phyloP scores from a whole-genome alignment of 2,888 invertebrate genomes.

The Ctena decussata region DNA sequence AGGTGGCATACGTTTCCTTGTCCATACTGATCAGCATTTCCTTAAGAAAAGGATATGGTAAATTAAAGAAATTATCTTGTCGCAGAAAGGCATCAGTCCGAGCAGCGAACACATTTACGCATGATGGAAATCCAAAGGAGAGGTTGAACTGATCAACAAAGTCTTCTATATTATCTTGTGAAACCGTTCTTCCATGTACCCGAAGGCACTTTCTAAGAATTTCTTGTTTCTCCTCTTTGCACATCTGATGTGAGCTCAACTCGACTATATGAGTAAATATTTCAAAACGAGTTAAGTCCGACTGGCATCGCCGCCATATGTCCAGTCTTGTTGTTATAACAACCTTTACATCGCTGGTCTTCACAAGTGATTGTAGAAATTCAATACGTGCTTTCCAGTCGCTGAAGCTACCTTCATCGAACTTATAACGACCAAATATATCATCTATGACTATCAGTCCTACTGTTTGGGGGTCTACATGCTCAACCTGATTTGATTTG shows the following conservation, averaged over 20 bases:
- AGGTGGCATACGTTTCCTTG: not conserved
- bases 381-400: not conserved
- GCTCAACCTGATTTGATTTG: not conserved
- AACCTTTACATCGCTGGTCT: not conserved
- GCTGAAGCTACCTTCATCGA: not conserved
- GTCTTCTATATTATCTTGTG: not conserved
- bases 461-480: not conserved
- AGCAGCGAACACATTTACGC: not conserved
- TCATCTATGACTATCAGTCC: constrained; percentile 7
- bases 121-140: constrained; percentile 11
- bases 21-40: not conserved
- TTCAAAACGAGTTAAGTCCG: not conserved
- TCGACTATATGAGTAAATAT: constrained; percentile 5
- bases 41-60: not conserved
- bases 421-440: constrained; percentile 10
- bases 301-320: not conserved
- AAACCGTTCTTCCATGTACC: not conserved
- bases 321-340: not conserved
- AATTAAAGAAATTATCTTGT: not conserved
- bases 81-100: not conserved
- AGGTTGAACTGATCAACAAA: not conserved
- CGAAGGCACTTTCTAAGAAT: not conserved
- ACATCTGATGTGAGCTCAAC: not conserved
- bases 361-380: not conserved
- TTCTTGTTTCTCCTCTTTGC: not conserved